A percentile compares a stretch with the other conserved stretches of the same genome.
Conservation (phyloP, 2,113 vertebrate genomes). For the Chauna torquata region DNA sequence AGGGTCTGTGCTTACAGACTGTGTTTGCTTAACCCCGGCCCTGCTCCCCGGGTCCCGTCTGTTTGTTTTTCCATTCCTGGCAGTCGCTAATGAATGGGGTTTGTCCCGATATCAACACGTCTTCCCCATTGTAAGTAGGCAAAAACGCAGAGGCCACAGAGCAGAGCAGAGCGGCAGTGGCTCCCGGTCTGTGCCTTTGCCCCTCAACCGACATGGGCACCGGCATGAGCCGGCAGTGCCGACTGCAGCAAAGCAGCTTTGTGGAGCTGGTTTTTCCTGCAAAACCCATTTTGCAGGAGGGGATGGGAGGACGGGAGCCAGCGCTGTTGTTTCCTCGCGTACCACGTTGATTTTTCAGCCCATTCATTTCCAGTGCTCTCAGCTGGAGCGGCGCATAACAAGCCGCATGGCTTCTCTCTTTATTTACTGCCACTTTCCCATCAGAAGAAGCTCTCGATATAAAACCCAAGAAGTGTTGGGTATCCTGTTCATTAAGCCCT, state of each 20-base stretch:
- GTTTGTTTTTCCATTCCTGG: not conserved
- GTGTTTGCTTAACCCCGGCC: not conserved
- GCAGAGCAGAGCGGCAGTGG: not conserved
- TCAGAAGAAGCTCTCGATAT: not conserved
- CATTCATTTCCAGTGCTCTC: not conserved
- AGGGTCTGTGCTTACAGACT: not conserved
- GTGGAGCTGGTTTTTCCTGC: fast-evolving
- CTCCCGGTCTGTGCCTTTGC: not conserved
- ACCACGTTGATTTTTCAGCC: not conserved
- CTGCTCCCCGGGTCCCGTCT: not conserved
- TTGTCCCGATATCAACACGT: not conserved
- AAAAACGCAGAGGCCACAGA: not conserved
- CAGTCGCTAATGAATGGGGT: conserved; percentile 11
- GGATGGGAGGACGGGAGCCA: not conserved
- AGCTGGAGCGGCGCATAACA: not conserved
- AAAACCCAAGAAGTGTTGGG: not conserved
- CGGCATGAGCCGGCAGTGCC: not conserved
- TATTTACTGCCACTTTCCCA: not conserved
- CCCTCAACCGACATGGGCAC: not conserved
- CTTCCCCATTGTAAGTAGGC: not conserved
- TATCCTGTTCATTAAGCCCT: not conserved
- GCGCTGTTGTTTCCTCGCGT: not conserved
- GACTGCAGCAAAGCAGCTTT: not conserved
- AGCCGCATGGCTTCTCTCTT: not conserved
- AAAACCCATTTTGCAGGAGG: not conserved